Conservation (phyloP, 64 coral and sea anemone genomes). For the Acropora tenuis region DNA sequence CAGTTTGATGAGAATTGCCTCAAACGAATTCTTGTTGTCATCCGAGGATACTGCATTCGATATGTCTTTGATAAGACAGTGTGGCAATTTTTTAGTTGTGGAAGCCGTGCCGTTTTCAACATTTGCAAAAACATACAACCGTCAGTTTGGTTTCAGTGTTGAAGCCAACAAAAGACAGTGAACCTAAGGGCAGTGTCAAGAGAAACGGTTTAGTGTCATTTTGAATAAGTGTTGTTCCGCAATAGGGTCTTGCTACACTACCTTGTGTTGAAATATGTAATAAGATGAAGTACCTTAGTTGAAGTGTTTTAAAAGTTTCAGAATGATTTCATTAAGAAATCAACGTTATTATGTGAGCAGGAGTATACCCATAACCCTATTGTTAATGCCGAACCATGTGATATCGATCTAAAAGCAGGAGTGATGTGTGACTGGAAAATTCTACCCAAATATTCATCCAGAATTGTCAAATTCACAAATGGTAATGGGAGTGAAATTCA, state of each 20-base stretch:
- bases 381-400: neutral
- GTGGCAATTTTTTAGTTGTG: slow-evolving; percentile 5
- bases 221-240: neutral
- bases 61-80: slow-evolving; percentile 14
- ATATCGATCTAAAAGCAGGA: neutral
- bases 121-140: neutral
- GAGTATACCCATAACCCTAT: neutral
- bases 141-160: neutral
- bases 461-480: neutral
- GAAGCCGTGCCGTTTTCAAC: slow-evolving; percentile 1
- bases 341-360: neutral
- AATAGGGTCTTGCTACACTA: too few species aligned
- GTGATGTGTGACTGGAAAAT: neutral
- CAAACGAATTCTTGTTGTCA: neutral
- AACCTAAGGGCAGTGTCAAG: neutral
- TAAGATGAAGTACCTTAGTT: neutral
- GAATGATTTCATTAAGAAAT: neutral
- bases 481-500: too few species aligned
- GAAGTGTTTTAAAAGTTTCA: neutral
- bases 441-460: neutral
- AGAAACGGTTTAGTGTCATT: neutral
- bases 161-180: neutral
- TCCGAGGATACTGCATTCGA: neutral
- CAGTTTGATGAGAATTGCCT: slow-evolving; percentile 10
- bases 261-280: too few species aligned